Base-by-base conservation (phyloP, 1,140 invertebrate species). In the Leguminivora glycinivorella region DNA sequence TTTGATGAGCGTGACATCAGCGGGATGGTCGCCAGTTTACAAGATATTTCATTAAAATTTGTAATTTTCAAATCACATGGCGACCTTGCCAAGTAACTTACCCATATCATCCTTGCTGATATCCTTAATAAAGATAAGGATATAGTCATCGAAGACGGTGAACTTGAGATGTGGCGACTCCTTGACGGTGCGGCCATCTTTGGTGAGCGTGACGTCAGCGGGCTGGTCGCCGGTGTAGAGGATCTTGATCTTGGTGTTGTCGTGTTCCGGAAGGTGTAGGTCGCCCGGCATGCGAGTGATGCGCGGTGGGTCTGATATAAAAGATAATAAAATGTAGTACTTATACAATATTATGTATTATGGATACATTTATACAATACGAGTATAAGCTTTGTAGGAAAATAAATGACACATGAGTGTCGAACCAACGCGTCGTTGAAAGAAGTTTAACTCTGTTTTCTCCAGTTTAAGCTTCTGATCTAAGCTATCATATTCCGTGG, bases 231-330 rank as follows among this genome's bases (percentile, higher is more conserved):
- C 97, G 69, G 95, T 95, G 91, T 97, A 98, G 82, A 95, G 96
- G 52, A 98, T 95, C 90, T 99, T 99, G 77, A 99, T 97, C 88
- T 98, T 98, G 1, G 97, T 96, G 83, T 99, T 99, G 76, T 99
- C 98, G 22, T 96, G 95, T 90, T 99, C 97, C 0, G 98, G 97
- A 29, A 98, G 93, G 82, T 97, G 96, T 1, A 98, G 92, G 83
- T 98, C 95, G 14, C 94, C 95, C 12, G 98, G 98, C 85, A 98
- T 96, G 40, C 98, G 95, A 67, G 98, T 97, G 77, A 99, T 99
- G 69, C 95, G 95, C 25, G 99, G 98, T 67, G 98, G 98, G 70
- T 95, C 96, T 95, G 83, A 68, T 17, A 82, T 92, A 31, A 67
- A 38, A 52, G 22, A 63, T 1, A 56, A 38, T 34, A 1, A 34